These are phyloP conservation scores for human (Homo sapiens) DNA, from an alignment of 2,113 vertebrate genomes.

Conservation along the genomic window GRCh38 chr15:76697001-76697500, in stretches of 20 bases:
- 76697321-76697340: constrained; percentile 19
- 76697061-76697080: constrained; percentile 88
- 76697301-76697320: background rate
- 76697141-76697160: constrained; percentile 89
- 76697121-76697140: constrained; percentile 81
- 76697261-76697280: background rate
- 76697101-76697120: constrained; percentile 83
- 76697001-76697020: constrained; percentile 86
- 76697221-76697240: constrained; percentile 58
- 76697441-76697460: background rate
- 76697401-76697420: constrained; percentile 39
- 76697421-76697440: constrained; percentile 20
- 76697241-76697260: constrained; percentile 37
- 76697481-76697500: background rate
- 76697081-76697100: constrained; percentile 87
- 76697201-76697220: constrained; percentile 77
- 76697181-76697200: constrained; percentile 74
- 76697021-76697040: constrained; percentile 84
- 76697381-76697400: constrained; percentile 18
- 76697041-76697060: constrained; percentile 85
- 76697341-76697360: constrained; percentile 53
- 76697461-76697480: background rate
- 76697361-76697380: background rate
- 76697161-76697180: constrained; percentile 89
- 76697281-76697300: background rate